These are phyloP conservation scores for Caenorhabditis afra DNA, from an alignment of 2,888 invertebrate species.

Conservation along the genomic window DNA sequence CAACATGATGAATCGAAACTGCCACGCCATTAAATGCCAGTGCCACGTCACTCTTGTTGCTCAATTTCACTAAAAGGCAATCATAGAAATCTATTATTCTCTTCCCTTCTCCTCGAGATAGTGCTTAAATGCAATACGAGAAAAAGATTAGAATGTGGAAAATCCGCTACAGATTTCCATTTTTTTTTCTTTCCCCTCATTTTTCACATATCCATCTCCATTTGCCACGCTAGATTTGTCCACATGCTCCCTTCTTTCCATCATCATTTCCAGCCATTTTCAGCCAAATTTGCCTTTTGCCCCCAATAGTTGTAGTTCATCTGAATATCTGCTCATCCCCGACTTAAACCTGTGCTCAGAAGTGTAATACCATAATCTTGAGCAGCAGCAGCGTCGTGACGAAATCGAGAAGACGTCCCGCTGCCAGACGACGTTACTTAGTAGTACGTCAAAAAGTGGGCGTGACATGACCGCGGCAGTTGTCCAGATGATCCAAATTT, in stretches of 20 bases:
- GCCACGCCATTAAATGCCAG: neutral
- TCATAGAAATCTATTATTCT: slow-evolving; percentile 19
- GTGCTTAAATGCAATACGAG: slow-evolving; percentile 36
- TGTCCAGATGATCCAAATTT: too few species aligned
- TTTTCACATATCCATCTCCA: neutral
- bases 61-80: slow-evolving; percentile 9
- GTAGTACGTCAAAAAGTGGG: too few species aligned
- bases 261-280: too few species aligned
- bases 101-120: neutral
- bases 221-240: neutral
- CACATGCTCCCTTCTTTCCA: neutral
- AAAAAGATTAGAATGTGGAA: slow-evolving; percentile 42
- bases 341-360: too few species aligned
- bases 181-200: too few species aligned
- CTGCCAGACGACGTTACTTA: too few species aligned
- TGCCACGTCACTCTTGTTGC: neutral
- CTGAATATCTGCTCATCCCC: too few species aligned
- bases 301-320: neutral
- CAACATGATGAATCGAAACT: too few species aligned
- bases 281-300: neutral
- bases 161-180: neutral
- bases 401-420: too few species aligned
- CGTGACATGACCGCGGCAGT: too few species aligned
- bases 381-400: too few species aligned
- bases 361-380: too few species aligned